Percentiles rank a stretch among this genome's conserved stretches.
Conservation (phyloP, 2,113 vertebrate genomes). For the Silurus meridionalis region DNA sequence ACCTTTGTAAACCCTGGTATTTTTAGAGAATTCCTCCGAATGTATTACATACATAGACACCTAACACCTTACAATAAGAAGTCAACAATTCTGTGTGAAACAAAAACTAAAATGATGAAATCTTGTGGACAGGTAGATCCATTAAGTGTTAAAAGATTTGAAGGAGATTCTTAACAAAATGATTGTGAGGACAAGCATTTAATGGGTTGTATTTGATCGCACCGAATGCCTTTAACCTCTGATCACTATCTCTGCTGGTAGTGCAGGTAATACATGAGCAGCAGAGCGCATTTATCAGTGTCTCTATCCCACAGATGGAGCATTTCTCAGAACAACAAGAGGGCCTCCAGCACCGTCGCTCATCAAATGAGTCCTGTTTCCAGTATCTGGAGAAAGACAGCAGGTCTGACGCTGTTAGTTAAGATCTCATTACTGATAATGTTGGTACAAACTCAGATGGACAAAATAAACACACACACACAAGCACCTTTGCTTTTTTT, state of each 20-base stretch:
- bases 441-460: slow-evolving; percentile 32
- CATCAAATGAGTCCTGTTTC: slow-evolving; percentile 43
- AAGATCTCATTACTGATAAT: slow-evolving; percentile 51
- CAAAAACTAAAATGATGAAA: background rate
- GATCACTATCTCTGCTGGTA: slow-evolving; percentile 46
- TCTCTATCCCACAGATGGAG: slow-evolving; percentile 33
- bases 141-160: slow-evolving; percentile 30
- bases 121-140: slow-evolving; percentile 5
- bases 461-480: slow-evolving; percentile 27
- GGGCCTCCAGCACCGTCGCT: slow-evolving; percentile 43
- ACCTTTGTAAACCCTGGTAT: background rate
- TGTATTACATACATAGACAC: background rate
- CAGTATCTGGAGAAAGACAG: background rate
- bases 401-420: slow-evolving; percentile 34
- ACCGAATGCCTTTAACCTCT: slow-evolving; percentile 34
- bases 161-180: slow-evolving; percentile 33
- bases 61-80: background rate
- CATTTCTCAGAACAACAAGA: slow-evolving; percentile 53
- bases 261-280: slow-evolving; percentile 33
- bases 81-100: slow-evolving; percentile 4
- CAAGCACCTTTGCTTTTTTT: slow-evolving; percentile 14
- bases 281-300: slow-evolving; percentile 36
- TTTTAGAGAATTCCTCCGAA: background rate
- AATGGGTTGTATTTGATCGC: slow-evolving; percentile 41
- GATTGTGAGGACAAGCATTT: slow-evolving; percentile 39